Base-by-base conservation (phyloP, 2,113 vertebrate species). In the Desmodus rotundus region DNA sequence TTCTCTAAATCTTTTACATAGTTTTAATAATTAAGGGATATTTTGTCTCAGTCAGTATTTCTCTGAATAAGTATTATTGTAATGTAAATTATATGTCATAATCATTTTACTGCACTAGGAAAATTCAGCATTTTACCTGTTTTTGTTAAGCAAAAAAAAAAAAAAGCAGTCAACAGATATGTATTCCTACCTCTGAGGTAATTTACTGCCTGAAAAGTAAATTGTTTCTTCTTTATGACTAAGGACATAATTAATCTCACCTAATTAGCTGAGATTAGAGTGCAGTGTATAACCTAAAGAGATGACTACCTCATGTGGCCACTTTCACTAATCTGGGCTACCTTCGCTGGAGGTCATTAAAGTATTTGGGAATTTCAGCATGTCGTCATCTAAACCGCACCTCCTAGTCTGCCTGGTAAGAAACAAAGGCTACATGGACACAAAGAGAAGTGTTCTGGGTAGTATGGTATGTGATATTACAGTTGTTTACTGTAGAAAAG, bases 51-150 rank as follows among this genome's bases (percentile, higher is more conserved):
- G 20, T 9, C 5, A 87, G 4, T 65, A 77, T 94, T 87, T 89
- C 45, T 86, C 50, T 91, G 36, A 91, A 54, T 93, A 92, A 93
- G 33, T 58, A 77, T n/a, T 93, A 65, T 81, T 93, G 36, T 77
- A 91, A 74, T 52, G 14, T 72, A 73, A 80, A 63, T 72, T 73
- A 5, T 26, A 80, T 87, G 36, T 92, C 93, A 86, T 4, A 85
- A 81, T 94, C 50, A 86, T 52, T 54, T n/a, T 93, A 33, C 33
- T 63, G 2, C 19, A 67, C 20, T 81, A 33, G 38, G 41, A 38
- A 93, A 81, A 73, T 56, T 81, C 15, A 47, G 33, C 73, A 73
- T 95, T 90, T 58, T 91, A 52, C 45, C 31, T 73, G 11, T 28
- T 90, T 94, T 72, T 84, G 24, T 56, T 87, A 73, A 87, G 50